phyloP scores from a whole-genome alignment of 2,888 invertebrate species.

The Pammene fasciana region DNA sequence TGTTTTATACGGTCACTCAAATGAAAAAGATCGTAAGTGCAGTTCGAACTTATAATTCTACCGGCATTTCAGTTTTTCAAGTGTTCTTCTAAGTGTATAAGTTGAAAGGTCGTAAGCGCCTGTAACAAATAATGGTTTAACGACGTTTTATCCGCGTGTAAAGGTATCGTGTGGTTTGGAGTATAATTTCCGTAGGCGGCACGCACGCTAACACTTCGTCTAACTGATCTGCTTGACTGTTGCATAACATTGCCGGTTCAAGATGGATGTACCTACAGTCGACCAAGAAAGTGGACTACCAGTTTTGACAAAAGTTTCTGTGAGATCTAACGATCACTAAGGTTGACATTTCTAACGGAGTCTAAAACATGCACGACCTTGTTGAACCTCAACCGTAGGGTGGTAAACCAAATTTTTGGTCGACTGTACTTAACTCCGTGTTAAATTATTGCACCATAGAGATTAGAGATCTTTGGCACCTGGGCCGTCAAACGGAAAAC shows the following conservation, averaged over 20 bases:
- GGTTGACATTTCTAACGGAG: too few species aligned
- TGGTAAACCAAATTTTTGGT: too few species aligned
- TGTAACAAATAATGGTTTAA: neutral
- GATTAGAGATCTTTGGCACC: too few species aligned
- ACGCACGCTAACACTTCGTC: slow-evolving; percentile 31
- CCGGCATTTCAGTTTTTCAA: neutral
- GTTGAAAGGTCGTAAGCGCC: neutral
- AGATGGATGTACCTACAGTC: slow-evolving; percentile 18
- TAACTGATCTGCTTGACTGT: slow-evolving; percentile 3
- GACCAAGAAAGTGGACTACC: too few species aligned
- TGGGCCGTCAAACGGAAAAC: too few species aligned
- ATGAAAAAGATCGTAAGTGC: neutral
- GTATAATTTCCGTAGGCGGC: slow-evolving; percentile 29
- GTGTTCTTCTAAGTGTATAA: neutral
- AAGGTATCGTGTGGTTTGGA: slow-evolving; percentile 14
- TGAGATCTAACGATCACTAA: too few species aligned
- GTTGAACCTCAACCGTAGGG: too few species aligned
- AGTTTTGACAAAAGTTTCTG: too few species aligned
- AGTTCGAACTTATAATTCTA: neutral
- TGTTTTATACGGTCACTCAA: neutral
- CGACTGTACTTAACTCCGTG: too few species aligned
- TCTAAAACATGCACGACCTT: too few species aligned
- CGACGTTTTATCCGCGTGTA: neutral
- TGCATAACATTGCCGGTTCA: slow-evolving; percentile 3
- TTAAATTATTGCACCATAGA: too few species aligned